Conservation (phyloP, 2,888 invertebrate genomes). For the Tiphia femorata region DNA sequence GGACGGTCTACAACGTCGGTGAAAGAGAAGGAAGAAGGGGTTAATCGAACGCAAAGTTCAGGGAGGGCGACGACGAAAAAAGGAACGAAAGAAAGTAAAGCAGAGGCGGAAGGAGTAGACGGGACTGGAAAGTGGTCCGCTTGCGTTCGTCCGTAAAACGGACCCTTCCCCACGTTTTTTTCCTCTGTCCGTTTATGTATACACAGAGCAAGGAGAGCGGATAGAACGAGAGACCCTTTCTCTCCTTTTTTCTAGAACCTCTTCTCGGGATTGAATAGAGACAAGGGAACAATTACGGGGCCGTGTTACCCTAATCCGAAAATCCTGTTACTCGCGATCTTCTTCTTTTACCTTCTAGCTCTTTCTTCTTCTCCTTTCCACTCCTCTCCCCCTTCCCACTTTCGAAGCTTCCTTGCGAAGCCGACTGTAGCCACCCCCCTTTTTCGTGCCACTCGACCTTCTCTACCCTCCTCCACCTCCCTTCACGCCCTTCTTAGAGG, state of each 20-base stretch:
- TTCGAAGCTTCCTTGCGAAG: slow-evolving; percentile 33
- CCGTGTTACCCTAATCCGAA: slow-evolving; percentile 51
- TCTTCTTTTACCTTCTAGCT: slow-evolving; percentile 3
- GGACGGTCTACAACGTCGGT: not conserved
- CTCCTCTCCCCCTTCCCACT: slow-evolving; percentile 6
- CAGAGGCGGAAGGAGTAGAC: slow-evolving; percentile 11
- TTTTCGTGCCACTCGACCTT: no score
- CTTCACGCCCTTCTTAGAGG: not conserved
- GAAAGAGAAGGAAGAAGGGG: not conserved
- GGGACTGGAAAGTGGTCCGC: slow-evolving; percentile 1
- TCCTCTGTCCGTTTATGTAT: not conserved
- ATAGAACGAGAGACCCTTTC: no score
- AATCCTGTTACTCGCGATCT: slow-evolving; percentile 46
- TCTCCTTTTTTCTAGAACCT: slow-evolving; percentile 14
- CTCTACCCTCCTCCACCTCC: no score
- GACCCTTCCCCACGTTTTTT: not conserved
- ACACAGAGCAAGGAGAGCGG: slow-evolving; percentile 16
- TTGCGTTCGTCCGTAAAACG: slow-evolving; percentile 1
- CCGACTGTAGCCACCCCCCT: slow-evolving; percentile 26
- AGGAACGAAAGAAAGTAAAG: slow-evolving; percentile 7
- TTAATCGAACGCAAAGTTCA: slow-evolving; percentile 29
- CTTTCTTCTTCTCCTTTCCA: not conserved
- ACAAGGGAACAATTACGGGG: slow-evolving; percentile 51
- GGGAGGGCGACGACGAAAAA: no score
- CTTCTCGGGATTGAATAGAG: slow-evolving; percentile 33